Percentiles rank a stretch among this genome's conserved stretches.
phyloP scores from a whole-genome alignment of 1,140 invertebrate genomes.

The Anastrepha ludens region DNA sequence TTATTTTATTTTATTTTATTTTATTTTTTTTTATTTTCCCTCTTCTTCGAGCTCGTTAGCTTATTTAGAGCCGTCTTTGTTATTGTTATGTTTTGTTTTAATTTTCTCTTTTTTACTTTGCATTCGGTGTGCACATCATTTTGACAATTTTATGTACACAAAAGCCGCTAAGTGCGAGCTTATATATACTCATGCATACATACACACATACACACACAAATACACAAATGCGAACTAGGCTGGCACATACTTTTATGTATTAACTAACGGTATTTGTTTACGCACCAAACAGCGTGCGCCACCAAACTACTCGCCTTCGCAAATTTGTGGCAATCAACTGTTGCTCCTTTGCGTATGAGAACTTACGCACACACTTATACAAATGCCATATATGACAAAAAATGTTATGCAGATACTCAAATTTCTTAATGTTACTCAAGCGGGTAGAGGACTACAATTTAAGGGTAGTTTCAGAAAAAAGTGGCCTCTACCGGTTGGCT shows the following conservation, averaged over 20 bases:
- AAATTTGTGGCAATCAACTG: constrained; percentile 1
- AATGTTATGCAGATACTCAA: too few species aligned
- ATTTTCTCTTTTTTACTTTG: neutral
- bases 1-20: neutral
- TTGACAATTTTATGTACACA: constrained; percentile 10
- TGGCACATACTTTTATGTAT: too few species aligned
- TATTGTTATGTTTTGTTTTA: neutral
- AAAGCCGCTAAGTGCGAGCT: neutral
- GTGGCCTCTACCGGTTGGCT: neutral
- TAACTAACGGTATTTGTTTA: neutral
- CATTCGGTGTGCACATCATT: neutral
- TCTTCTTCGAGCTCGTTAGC: neutral
- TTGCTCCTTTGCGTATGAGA: neutral
- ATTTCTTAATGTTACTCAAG: too few species aligned
- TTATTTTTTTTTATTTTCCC: neutral
- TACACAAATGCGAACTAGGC: too few species aligned
- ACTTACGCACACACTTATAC: neutral
- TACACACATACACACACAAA: neutral
- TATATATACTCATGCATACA: neutral
- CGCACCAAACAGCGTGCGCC: neutral
- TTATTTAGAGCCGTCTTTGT: neutral
- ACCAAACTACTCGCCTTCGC: neutral
- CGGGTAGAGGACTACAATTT: neutral
- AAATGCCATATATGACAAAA: neutral
- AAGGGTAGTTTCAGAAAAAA: too few species aligned